A percentile compares a stretch with the other conserved stretches of the same genome.
phyloP scores from a whole-genome alignment of 2,888 invertebrate species.

The Lissonota sp. region DNA sequence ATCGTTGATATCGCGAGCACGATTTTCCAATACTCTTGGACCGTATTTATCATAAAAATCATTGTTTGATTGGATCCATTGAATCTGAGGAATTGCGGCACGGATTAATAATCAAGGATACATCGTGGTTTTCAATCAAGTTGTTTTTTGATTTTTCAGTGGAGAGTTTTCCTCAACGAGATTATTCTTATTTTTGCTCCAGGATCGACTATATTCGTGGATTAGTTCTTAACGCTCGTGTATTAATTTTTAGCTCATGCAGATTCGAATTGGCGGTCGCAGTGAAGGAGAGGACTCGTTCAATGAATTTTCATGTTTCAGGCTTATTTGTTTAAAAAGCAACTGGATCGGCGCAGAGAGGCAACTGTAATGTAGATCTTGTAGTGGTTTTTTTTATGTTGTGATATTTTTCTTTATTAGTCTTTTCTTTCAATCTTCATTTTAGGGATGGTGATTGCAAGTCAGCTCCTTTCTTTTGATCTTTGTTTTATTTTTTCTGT shows the following conservation, averaged over 20 bases:
- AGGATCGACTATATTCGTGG: no score
- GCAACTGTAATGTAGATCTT: neutral
- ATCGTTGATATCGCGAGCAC: conserved; percentile 73
- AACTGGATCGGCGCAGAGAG: no score
- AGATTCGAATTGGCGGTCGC: no score
- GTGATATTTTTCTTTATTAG: conserved; percentile 26
- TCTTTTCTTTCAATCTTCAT: neutral
- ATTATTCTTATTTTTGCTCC: no score
- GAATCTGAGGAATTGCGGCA: conserved; percentile 26
- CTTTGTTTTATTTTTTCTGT: conserved; percentile 11
- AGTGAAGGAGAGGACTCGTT: no score
- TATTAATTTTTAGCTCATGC: no score
- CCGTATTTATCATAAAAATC: conserved; percentile 72
- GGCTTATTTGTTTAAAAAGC: no score
- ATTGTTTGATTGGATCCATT: conserved; percentile 38
- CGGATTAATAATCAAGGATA: neutral
- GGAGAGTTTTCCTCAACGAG: no score
- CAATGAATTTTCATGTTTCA: no score
- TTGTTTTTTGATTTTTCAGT: no score
- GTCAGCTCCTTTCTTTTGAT: neutral
- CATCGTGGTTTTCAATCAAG: no score
- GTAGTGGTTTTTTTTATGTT: conserved; percentile 39
- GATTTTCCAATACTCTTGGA: conserved; percentile 79
- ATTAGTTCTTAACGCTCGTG: no score
- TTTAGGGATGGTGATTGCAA: conserved; percentile 37